Percentiles rank a stretch among this genome's conserved stretches.
These are phyloP conservation scores for Oreortyx pictus DNA, from an alignment of 2,797 vertebrate genomes.

Conservation along the genomic window DNA sequence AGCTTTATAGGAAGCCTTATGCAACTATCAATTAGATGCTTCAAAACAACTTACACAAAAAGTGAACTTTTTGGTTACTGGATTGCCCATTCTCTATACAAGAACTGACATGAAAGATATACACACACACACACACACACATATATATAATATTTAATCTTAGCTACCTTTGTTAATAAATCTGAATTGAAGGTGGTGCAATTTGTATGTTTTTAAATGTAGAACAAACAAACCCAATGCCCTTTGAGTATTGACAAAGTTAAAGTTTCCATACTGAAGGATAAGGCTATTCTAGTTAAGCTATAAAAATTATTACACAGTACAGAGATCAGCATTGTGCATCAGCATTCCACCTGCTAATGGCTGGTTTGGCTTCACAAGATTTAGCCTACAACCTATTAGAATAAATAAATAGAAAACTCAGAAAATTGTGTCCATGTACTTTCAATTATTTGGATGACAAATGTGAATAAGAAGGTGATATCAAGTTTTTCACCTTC, in stretches of 20 bases:
- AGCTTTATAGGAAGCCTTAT: background rate
- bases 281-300: constrained; percentile 27
- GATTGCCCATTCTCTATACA: background rate
- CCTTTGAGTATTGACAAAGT: background rate
- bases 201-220: constrained; percentile 1
- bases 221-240: constrained; percentile 3
- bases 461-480: background rate
- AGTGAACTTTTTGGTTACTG: background rate
- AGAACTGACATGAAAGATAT: background rate
- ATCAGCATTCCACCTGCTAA: constrained; percentile 3
- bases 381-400: background rate
- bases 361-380: background rate
- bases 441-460: background rate
- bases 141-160: background rate
- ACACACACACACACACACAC: too few species aligned
- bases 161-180: background rate
- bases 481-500: background rate
- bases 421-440: background rate
- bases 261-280: background rate
- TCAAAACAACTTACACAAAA: background rate
- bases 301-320: constrained; percentile 10
- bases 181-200: background rate
- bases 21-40: background rate
- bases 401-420: background rate
- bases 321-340: constrained; percentile 2